Evolutionary conservation across 1,140 invertebrate genomes (phyloP).

Genomic region (Caenorhabditis inopinata): DNA sequence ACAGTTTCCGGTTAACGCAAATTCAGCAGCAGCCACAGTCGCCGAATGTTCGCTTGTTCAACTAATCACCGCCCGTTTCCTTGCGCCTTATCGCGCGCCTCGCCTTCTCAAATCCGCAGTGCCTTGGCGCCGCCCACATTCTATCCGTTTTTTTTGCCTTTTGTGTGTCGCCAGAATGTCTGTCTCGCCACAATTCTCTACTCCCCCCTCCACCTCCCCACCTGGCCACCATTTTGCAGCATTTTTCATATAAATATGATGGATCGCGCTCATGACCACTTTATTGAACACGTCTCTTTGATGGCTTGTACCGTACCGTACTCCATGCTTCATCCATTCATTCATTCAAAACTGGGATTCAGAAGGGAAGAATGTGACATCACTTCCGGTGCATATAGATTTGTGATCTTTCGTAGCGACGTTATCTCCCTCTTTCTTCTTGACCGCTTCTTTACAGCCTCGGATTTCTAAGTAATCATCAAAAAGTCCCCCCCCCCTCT

Average conservation of each 20-base stretch:
- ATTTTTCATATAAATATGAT: background rate
- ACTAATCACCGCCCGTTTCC: conserved; percentile 28
- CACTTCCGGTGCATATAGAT: background rate
- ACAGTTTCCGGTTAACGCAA: background rate
- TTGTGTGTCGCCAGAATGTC: conserved; percentile 10
- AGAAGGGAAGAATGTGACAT: no score
- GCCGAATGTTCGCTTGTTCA: conserved; percentile 26
- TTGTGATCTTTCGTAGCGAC: background rate
- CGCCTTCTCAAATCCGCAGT: background rate
- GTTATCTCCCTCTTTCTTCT: no score
- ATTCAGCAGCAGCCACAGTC: background rate
- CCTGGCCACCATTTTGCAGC: background rate
- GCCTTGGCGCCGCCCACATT: background rate
- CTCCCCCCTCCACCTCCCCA: background rate
- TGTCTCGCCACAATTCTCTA: background rate
- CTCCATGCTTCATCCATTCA: background rate
- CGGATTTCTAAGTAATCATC: no score
- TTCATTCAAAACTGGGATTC: no score
- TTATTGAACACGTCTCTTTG: background rate
- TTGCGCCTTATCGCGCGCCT: background rate
- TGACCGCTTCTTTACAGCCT: background rate
- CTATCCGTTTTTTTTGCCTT: background rate
- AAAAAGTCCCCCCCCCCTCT: no score
- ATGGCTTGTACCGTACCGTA: background rate
- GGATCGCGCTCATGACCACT: background rate